These are phyloP conservation scores for Pipistrellus pipistrellus DNA, from an alignment of 2,797 vertebrate species.

Conservation along the genomic window DNA sequence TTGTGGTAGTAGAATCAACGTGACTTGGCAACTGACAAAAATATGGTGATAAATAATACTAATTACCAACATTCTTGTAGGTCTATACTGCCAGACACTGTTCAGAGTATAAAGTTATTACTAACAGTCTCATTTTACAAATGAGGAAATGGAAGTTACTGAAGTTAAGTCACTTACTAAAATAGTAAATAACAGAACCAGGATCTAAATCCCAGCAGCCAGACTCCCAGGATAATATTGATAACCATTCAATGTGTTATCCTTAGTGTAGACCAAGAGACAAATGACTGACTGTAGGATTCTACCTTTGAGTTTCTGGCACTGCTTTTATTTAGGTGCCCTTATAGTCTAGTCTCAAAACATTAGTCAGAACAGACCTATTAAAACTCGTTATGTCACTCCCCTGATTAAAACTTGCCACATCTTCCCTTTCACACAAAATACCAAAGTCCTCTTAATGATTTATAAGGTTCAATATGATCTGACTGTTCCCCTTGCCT, in stretches of 20 bases:
- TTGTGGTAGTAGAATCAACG: neutral
- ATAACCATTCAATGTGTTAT: neutral
- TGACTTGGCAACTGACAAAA: constrained; percentile 3
- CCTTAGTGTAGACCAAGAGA: neutral
- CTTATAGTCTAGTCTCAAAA: neutral
- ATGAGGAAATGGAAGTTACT: neutral
- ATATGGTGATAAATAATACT: neutral
- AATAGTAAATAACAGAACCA: constrained; percentile 27
- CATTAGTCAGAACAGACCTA: neutral
- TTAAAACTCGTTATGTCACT: neutral
- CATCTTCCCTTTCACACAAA: constrained; percentile 32
- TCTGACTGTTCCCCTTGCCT: neutral
- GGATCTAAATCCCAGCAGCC: constrained; percentile 2
- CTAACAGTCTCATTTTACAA: constrained; percentile 5
- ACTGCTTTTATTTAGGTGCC: neutral
- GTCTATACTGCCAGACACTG: neutral
- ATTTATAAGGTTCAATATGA: neutral
- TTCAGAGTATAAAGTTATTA: constrained; percentile 19
- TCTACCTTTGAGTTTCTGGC: neutral
- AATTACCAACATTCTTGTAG: neutral
- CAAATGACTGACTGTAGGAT: neutral
- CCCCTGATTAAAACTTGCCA: constrained; percentile 8
- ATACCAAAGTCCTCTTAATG: neutral
- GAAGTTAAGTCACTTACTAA: constrained; percentile 43
- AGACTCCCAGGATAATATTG: neutral